Base-by-base conservation (phyloP, 2,113 vertebrate genomes). In the Numenius arquata region DNA sequence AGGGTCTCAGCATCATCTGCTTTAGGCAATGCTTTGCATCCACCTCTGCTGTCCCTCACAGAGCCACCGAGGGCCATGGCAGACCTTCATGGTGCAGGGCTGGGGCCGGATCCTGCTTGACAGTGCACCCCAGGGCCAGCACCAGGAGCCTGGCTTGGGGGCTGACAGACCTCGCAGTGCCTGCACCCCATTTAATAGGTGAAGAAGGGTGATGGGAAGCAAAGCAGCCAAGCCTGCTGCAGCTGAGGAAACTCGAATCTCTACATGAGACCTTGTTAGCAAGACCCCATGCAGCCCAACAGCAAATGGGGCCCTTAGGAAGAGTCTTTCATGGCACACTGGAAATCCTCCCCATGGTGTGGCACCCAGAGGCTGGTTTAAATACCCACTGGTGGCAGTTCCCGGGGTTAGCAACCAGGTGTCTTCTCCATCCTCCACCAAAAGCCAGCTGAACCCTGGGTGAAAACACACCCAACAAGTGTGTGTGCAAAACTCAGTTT, bases 341-440 rank as follows among this genome's bases (percentile, higher is more conserved):
- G 53, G 77, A n/a, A 89, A 82, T 14, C n/a, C 25, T 81, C 23
- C 47, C 80, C 2, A 1, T 6, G 12, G 23, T 5, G 3, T 11
- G 36, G 70, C 40, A 23, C 50, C 32, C 67, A 36, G 8, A 4
- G 21, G 22, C 15, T 13, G 2, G 5, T 15, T 47, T 22, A 38
- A 76, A 43, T 26, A 27, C 14, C 18, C 1, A 0, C 9, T 1
- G 6, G 59, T 1, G 1, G 13, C 43, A 22, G 6, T 27, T 26
- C 48, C 7, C 48, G 0, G 5, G 21, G 14, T 22, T 29, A 76
- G 34, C 52, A 59, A 38, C 25, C 25, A 29, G 36, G 25, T 65
- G 63, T 20, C 15, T 5, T 52, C 48, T 58, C 73, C 7, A 1
- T 13, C 61, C 61, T 56, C 6, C 70, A 5, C 45, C 65, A 17